Conservation (phyloP, 2,113 vertebrate genomes). For the Gobius niger region DNA sequence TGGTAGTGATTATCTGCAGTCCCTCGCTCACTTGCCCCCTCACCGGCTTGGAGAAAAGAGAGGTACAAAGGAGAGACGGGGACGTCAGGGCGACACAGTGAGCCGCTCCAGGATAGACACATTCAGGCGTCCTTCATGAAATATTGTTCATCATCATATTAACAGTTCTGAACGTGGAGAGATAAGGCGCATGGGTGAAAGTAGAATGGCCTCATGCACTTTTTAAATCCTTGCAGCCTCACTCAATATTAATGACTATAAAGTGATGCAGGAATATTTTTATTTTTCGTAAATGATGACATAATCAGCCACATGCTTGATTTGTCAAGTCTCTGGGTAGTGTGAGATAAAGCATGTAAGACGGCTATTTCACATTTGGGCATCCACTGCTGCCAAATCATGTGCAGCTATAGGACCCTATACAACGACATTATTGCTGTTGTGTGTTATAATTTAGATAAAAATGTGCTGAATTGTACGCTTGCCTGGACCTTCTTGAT, state of each 20-base stretch:
- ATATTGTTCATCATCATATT: slow-evolving; percentile 87
- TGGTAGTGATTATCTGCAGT: slow-evolving; percentile 63
- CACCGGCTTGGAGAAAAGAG: slow-evolving; percentile 70
- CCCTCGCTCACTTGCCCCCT: slow-evolving; percentile 80
- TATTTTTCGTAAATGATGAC: slow-evolving; percentile 70
- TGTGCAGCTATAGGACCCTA: too few species aligned
- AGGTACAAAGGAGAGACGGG: slow-evolving; percentile 83
- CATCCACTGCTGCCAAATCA: too few species aligned
- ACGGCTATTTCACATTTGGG: too few species aligned
- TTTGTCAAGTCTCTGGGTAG: slow-evolving; percentile 63
- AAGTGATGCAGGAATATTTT: slow-evolving; percentile 68
- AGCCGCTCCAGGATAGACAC: slow-evolving; percentile 76
- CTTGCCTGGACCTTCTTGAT: neutral
- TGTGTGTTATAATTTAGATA: too few species aligned
- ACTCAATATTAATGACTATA: slow-evolving; percentile 62
- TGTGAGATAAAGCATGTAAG: too few species aligned
- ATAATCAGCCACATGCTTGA: slow-evolving; percentile 77
- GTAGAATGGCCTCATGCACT: slow-evolving; percentile 74
- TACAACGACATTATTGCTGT: too few species aligned
- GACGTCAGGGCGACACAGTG: slow-evolving; percentile 67
- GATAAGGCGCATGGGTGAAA: slow-evolving; percentile 80
- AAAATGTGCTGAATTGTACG: too few species aligned
- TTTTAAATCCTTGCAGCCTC: slow-evolving; percentile 68
- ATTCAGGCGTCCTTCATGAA: slow-evolving; percentile 83
- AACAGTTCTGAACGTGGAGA: slow-evolving; percentile 83